These are phyloP conservation scores for Aselliscus stoliczkanus DNA, from an alignment of 2,797 vertebrate species.

Conservation along the genomic window DNA sequence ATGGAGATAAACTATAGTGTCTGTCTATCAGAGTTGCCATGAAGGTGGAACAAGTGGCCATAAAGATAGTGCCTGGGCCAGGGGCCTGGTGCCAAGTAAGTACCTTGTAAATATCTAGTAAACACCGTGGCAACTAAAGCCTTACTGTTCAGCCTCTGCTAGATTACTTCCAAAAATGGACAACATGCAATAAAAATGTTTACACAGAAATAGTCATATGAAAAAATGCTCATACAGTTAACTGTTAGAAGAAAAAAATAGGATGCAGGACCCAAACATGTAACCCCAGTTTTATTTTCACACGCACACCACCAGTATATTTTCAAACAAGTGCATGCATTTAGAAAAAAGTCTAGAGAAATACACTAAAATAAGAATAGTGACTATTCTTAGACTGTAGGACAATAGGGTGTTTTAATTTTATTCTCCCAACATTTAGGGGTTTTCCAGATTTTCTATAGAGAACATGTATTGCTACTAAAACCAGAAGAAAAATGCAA, in stretches of 20 bases:
- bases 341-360: background rate
- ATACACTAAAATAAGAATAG: background rate
- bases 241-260: background rate
- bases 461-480: background rate
- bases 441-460: background rate
- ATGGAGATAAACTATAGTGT: background rate
- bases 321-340: background rate
- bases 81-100: background rate
- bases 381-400: background rate
- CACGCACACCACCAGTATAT: background rate
- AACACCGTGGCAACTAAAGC: no score
- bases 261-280: background rate
- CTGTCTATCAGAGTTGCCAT: background rate
- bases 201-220: background rate
- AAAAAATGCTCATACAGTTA: background rate
- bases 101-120: background rate
- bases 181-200: background rate
- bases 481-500: background rate
- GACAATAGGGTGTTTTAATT: background rate
- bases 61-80: background rate
- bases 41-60: background rate
- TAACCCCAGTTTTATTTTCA: background rate
- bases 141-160: background rate
- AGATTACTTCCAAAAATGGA: background rate
- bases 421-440: background rate